phyloP scores from a whole-genome alignment of 2,797 vertebrate species.

The Aotus griseimembra region DNA sequence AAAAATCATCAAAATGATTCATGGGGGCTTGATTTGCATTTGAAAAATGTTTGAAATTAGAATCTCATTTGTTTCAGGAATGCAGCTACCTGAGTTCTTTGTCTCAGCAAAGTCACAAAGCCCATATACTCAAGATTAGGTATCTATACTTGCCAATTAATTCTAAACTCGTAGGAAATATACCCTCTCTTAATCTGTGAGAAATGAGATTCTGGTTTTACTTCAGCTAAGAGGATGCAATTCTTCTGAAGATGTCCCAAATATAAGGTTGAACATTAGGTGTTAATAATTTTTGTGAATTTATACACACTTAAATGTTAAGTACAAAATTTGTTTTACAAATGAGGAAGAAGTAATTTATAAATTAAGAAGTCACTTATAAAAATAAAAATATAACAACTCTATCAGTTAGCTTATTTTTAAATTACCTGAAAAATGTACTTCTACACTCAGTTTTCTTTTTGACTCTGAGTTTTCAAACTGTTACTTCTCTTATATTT shows the following conservation, averaged over 20 bases:
- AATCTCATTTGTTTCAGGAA: slow-evolving; percentile 47
- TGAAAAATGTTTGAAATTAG: slow-evolving; percentile 71
- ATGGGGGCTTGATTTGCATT: slow-evolving; percentile 63
- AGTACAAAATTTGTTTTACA: slow-evolving; percentile 28
- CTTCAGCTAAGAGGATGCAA: not conserved
- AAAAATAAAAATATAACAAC: slow-evolving; percentile 23
- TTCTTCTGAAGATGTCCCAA: slow-evolving; percentile 38
- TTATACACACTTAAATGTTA: not conserved
- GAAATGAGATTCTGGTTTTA: slow-evolving; percentile 38
- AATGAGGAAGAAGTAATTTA: slow-evolving; percentile 48
- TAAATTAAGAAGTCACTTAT: not conserved
- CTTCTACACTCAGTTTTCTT: not conserved
- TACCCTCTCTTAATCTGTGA: not conserved
- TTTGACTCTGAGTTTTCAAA: slow-evolving; percentile 28
- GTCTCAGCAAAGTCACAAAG: slow-evolving; percentile 51
- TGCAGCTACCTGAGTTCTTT: slow-evolving; percentile 51
- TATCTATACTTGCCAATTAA: not conserved
- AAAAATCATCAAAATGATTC: slow-evolving; percentile 59
- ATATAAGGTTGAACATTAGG: slow-evolving; percentile 27
- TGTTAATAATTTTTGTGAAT: slow-evolving; percentile 20
- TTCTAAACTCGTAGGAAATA: slow-evolving; percentile 25
- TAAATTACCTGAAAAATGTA: slow-evolving; percentile 36
- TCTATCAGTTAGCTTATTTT: slow-evolving; percentile 1
- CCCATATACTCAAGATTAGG: not conserved
- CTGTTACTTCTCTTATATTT: not conserved